A percentile compares a stretch with the other conserved stretches of the same genome.
These are phyloP conservation scores for Psophia crepitans DNA, from an alignment of 2,113 vertebrate genomes.

Conservation along the genomic window DNA sequence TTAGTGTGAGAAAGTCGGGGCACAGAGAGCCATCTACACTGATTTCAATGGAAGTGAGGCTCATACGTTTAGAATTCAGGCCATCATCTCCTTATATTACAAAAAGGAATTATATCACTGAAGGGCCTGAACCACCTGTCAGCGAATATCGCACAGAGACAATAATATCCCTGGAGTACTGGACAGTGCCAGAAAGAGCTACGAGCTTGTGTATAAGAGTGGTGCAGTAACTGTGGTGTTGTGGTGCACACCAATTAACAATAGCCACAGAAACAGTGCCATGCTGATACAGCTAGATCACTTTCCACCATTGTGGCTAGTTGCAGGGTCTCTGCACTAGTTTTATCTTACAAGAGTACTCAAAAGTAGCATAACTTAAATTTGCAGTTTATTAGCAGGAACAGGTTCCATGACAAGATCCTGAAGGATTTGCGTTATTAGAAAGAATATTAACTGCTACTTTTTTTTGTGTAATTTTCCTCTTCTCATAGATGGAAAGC, in stretches of 20 bases:
- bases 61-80: not conserved
- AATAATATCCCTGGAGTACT: not conserved
- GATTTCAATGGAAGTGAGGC: not conserved
- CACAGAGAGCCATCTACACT: not conserved
- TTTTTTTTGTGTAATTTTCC: not conserved
- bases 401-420: not conserved
- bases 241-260: not conserved
- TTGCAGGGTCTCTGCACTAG: not conserved
- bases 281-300: not conserved
- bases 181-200: not conserved
- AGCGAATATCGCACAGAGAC: not conserved
- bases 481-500: not conserved
- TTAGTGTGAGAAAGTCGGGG: not conserved
- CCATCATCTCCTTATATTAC: not conserved
- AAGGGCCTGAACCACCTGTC: not conserved
- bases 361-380: not conserved
- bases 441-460: conserved; percentile 5
- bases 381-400: not conserved
- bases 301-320: not conserved
- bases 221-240: not conserved
- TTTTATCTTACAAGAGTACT: not conserved
- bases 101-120: not conserved
- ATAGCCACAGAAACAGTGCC: not conserved
- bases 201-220: not conserved
- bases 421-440: not conserved